phyloP scores from a whole-genome alignment of 2,888 invertebrate genomes.

The Noctua fimbriata region DNA sequence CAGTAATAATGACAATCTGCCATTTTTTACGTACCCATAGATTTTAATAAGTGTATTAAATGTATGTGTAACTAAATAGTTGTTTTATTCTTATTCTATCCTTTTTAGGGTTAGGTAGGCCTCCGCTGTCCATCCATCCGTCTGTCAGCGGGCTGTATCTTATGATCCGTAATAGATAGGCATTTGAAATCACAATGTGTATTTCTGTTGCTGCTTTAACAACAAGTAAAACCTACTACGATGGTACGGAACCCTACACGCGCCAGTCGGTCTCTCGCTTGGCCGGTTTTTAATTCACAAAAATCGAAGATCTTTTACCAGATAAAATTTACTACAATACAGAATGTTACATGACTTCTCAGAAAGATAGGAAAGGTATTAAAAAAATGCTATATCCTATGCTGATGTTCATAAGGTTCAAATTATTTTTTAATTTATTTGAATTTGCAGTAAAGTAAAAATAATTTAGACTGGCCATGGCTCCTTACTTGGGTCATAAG shows the following conservation, averaged over 20 bases:
- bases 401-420: not conserved
- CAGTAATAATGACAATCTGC: conserved; percentile 87
- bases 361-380: not conserved
- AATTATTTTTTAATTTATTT: not conserved
- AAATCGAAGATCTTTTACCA: not conserved
- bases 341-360: not conserved
- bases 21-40: conserved; percentile 89
- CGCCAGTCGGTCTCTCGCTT: too few species aligned
- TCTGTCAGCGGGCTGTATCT: too few species aligned
- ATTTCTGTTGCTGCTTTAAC: too few species aligned
- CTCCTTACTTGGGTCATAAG: not conserved
- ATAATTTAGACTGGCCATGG: not conserved
- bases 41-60: conserved; percentile 89
- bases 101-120: too few species aligned
- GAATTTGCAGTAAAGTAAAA: not conserved
- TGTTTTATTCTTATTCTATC: conserved; percentile 64
- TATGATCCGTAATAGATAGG: too few species aligned
- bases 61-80: conserved; percentile 80
- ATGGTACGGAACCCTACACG: too few species aligned
- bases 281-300: not conserved
- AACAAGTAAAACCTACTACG: too few species aligned
- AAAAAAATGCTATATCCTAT: not conserved
- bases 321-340: not conserved
- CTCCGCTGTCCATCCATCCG: too few species aligned
- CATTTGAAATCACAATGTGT: too few species aligned